Conservation (phyloP, 1,140 invertebrate species). For the Diorhabda carinulata region DNA sequence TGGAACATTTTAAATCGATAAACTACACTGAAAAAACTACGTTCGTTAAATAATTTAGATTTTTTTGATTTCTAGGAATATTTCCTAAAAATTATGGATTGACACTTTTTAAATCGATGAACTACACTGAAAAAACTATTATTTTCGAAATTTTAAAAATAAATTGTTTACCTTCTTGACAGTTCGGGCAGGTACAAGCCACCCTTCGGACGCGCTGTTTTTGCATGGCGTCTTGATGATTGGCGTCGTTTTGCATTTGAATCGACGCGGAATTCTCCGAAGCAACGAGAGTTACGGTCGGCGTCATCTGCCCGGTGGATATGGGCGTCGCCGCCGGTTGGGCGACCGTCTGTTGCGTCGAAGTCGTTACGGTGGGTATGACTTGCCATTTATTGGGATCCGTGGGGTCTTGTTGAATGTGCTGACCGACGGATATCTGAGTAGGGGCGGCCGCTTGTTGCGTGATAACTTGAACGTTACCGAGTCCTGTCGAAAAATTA, state of each 20-base stretch:
- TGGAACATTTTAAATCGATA: too few species aligned
- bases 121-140: background rate
- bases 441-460: conserved; percentile 44
- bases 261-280: conserved; percentile 27
- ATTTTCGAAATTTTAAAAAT: background rate
- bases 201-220: conserved; percentile 62
- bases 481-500: conserved; percentile 54
- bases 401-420: conserved; percentile 69
- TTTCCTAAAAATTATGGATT: too few species aligned
- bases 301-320: conserved; percentile 46
- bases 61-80: too few species aligned
- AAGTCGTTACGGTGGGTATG: conserved; percentile 49
- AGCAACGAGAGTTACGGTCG: conserved; percentile 31
- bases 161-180: conserved; percentile 61
- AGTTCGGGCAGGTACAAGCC: conserved; percentile 96
- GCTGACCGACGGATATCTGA: conserved; percentile 51
- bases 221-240: conserved; percentile 33
- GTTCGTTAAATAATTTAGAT: too few species aligned
- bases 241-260: conserved; percentile 26
- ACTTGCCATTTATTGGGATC: conserved; percentile 81
- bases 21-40: too few species aligned
- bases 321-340: conserved; percentile 27
- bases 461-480: conserved; percentile 72
- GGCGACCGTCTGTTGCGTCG: conserved; percentile 15
- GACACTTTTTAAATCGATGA: too few species aligned